Evolutionary conservation across 2,888 invertebrate species (phyloP).

Genomic region (Cephonodes hylas): DNA sequence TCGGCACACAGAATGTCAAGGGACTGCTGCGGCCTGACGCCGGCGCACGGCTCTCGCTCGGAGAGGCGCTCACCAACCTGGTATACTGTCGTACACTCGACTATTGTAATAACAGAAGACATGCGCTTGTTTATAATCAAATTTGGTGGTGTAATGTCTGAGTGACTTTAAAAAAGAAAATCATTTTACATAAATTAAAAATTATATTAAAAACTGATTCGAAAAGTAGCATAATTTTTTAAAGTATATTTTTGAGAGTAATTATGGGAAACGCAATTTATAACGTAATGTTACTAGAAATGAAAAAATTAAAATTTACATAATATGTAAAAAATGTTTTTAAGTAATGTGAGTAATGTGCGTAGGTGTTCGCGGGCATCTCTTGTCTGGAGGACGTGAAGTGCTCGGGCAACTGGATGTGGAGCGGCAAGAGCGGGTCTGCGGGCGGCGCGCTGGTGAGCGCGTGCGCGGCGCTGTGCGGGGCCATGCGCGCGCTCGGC

Average conservation of each 20-base stretch:
- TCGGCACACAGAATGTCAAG: slow-evolving; percentile 98
- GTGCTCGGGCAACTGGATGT: slow-evolving; percentile 99
- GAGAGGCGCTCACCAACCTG: slow-evolving; percentile 96
- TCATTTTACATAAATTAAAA: too few species aligned
- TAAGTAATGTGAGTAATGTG: not conserved
- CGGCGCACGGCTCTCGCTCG: slow-evolving; percentile 96
- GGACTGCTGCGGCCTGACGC: slow-evolving; percentile 90
- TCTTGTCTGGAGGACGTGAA: slow-evolving; percentile 91
- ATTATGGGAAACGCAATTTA: too few species aligned
- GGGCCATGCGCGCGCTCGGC: slow-evolving; percentile 88
- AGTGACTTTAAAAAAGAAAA: too few species aligned
- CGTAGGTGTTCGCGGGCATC: slow-evolving; percentile 84
- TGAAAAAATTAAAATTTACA: too few species aligned
- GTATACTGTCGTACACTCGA: slow-evolving; percentile 76
- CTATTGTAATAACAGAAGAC: too few species aligned
- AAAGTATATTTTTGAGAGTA: too few species aligned
- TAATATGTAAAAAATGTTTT: too few species aligned
- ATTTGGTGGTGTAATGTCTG: too few species aligned
- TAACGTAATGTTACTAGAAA: too few species aligned
- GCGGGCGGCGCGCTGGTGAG: slow-evolving; percentile 94
- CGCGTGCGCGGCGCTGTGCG: slow-evolving; percentile 94
- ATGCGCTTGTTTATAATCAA: too few species aligned
- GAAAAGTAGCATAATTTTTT: too few species aligned
- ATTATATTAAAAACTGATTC: too few species aligned
- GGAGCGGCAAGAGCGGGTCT: slow-evolving; percentile 97